phyloP scores from a whole-genome alignment of 1,140 invertebrate species.

The Drosophila fuyamai region DNA sequence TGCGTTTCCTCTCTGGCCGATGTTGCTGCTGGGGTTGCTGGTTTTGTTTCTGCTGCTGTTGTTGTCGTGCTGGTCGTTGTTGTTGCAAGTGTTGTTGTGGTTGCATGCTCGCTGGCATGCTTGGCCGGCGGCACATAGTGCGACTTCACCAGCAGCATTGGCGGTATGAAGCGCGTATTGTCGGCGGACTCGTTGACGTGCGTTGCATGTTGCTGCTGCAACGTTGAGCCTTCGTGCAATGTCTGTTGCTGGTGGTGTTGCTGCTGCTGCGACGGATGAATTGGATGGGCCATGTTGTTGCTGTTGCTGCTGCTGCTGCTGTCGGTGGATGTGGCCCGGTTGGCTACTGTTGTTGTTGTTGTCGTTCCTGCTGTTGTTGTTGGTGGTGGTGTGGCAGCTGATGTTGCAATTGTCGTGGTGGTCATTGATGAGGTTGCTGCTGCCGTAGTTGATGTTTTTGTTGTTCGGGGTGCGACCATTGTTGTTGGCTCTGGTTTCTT shows the following conservation, averaged over 20 bases:
- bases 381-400: slow-evolving; percentile 4
- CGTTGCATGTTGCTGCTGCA: slow-evolving; percentile 38
- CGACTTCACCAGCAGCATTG: slow-evolving; percentile 83
- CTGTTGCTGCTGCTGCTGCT: background rate
- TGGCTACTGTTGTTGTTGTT: slow-evolving; percentile 8
- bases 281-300: slow-evolving; percentile 23
- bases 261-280: slow-evolving; percentile 34
- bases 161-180: slow-evolving; percentile 84
- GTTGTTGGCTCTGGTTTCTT: slow-evolving; percentile 10
- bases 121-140: slow-evolving; percentile 78
- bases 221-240: slow-evolving; percentile 15
- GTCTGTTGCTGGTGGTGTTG: slow-evolving; percentile 23
- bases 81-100: slow-evolving; percentile 29
- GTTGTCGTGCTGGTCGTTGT: slow-evolving; percentile 12
- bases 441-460: slow-evolving; percentile 1
- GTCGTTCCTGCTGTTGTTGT: background rate
- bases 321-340: slow-evolving; percentile 3
- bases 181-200: slow-evolving; percentile 75
- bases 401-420: background rate
- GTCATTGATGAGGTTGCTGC: background rate
- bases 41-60: slow-evolving; percentile 9
- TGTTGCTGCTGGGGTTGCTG: slow-evolving; percentile 9
- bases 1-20: slow-evolving; percentile 12
- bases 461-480: slow-evolving; percentile 5
- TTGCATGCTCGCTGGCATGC: slow-evolving; percentile 53